phyloP scores from a whole-genome alignment of 92 coral and sea anemone species.

The Phenganax subtilis region DNA sequence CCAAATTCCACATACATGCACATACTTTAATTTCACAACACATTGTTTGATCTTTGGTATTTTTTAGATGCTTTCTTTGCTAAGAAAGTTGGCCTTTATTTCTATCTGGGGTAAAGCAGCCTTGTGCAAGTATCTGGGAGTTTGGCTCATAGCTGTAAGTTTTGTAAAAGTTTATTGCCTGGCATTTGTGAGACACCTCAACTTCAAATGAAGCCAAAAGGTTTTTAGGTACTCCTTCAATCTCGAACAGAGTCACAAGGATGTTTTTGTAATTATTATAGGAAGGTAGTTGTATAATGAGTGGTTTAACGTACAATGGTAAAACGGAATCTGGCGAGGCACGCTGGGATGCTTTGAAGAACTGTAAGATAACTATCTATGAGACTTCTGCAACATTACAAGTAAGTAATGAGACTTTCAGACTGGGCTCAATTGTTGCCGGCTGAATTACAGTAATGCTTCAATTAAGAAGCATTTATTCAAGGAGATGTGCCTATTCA shows the following conservation, averaged over 20 bases:
- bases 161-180: not conserved
- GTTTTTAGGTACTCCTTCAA: not conserved
- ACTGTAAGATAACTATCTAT: slow-evolving; percentile 67
- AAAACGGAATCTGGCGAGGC: slow-evolving; percentile 65
- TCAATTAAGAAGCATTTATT: no score
- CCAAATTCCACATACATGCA: no score
- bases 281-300: slow-evolving; percentile 94
- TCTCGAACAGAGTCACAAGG: no score
- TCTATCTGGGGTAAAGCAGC: slow-evolving; percentile 65
- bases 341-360: slow-evolving; percentile 88
- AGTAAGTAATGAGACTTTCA: slow-evolving; percentile 45
- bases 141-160: slow-evolving; percentile 89
- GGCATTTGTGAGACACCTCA: not conserved
- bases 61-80: slow-evolving; percentile 58
- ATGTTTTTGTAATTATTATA: slow-evolving; percentile 16
- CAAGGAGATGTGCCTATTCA: no score
- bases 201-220: not conserved
- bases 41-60: not conserved
- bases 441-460: no score
- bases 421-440: no score
- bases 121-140: slow-evolving; percentile 81
- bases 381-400: slow-evolving; percentile 78
- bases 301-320: slow-evolving; percentile 84
- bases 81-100: slow-evolving; percentile 57
- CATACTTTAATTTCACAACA: no score